These are phyloP conservation scores for Acanthosepion pharaonis DNA, from an alignment of 2,888 invertebrate species.

Conservation along the genomic window DNA sequence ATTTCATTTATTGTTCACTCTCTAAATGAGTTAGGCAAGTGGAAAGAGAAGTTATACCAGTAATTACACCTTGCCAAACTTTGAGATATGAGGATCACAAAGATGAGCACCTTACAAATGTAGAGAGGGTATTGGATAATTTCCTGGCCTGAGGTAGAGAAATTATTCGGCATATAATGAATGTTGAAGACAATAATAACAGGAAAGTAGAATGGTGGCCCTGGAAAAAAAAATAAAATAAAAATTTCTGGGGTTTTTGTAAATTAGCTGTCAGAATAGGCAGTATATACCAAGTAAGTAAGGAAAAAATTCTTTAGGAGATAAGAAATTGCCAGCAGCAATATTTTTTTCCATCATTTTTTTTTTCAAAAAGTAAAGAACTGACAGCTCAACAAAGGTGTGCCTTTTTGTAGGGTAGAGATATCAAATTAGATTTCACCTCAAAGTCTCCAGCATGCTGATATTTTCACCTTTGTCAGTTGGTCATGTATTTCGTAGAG, in stretches of 20 bases:
- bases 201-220: background rate
- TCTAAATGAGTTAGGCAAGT: background rate
- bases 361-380: background rate
- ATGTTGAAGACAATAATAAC: background rate
- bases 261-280: background rate
- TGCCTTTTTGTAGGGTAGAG: background rate
- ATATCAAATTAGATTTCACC: background rate
- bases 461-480: background rate
- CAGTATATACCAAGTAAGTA: background rate
- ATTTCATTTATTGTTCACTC: background rate
- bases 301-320: background rate
- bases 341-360: background rate
- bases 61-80: background rate
- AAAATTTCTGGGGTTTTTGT: background rate
- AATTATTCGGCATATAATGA: background rate
- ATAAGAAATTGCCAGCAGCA: background rate
- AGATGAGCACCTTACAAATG: background rate
- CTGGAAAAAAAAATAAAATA: background rate
- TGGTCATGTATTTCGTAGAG: background rate
- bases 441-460: background rate
- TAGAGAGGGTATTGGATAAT: background rate
- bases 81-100: background rate
- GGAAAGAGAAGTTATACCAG: background rate
- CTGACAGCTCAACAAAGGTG: background rate
- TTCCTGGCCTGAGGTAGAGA: background rate